Base-by-base conservation (phyloP, 1,140 invertebrate genomes). In the Hypsibius dujardini region DNA sequence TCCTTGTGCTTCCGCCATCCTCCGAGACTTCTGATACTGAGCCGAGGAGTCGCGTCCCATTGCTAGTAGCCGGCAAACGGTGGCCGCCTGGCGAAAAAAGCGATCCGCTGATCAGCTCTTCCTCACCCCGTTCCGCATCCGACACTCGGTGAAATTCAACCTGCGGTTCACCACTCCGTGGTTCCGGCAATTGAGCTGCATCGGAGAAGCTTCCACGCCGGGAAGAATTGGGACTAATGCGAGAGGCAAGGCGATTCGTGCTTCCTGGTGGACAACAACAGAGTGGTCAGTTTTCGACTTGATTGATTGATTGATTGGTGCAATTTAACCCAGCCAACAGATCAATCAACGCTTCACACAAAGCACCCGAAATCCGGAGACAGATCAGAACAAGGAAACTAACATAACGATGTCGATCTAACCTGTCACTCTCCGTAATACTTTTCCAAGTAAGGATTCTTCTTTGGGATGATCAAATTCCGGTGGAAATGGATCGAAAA, bases 381-480 rank as follows among this genome's bases (percentile, higher is more conserved):
- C n/a, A n/a, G n/a, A n/a, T n/a, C n/a, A n/a, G n/a, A n/a, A n/a
- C n/a, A n/a, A n/a, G n/a, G n/a, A n/a, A n/a, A n/a, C n/a, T n/a
- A n/a, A n/a, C n/a, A n/a, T n/a, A n/a, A n/a, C n/a, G n/a, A n/a
- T n/a, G n/a, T n/a, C n/a, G n/a, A n/a, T n/a, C n/a, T n/a, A n/a
- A 56, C 50, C 50, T 56, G 50, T 56, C n/a, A 56, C 50, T 56
- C n/a, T 56, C n/a, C n/a, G 7, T n/a, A 56, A n/a, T n/a, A 56
- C 50, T 56, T 56, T 56, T 7, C 7, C 7, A n/a, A 56, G 50
- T 7, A 56, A 56, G n/a, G 50, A 56, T n/a, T 56, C n/a, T 56
- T 56, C 7, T 56, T n/a, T n/a, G n/a, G n/a, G 7, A 56, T 7
- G 7, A n/a, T 56, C 50, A n/a, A n/a, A 7, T 56, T 56, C 50